Conservation (phyloP, 2,797 vertebrate genomes). For the Sylvilagus floridanus region DNA sequence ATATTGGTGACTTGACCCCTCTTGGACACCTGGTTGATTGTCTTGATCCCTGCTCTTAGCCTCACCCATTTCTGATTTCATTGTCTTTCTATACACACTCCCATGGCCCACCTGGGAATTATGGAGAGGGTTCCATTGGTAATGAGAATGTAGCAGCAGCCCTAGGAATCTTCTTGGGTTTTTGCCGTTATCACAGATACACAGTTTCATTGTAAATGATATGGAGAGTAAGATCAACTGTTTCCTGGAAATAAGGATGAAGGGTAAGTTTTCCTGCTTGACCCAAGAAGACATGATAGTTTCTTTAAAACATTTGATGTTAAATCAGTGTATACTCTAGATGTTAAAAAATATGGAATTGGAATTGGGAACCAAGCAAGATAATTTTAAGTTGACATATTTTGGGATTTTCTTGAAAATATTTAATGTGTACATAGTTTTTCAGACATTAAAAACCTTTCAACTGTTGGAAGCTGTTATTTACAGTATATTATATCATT, state of each 20-base stretch:
- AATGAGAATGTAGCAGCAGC: background rate
- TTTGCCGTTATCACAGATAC: background rate
- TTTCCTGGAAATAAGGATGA: constrained; percentile 5
- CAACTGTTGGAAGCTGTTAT: constrained; percentile 42
- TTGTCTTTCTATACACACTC: background rate
- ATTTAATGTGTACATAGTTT: constrained; percentile 73
- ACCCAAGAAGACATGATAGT: background rate
- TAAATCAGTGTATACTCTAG: background rate
- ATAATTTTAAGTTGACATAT: constrained; percentile 28
- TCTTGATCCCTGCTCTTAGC: background rate
- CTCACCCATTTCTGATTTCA: background rate
- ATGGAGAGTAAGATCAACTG: background rate
- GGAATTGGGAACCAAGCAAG: background rate
- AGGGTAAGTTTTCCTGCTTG: background rate
- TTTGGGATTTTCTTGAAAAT: constrained; percentile 46
- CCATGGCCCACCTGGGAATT: background rate
- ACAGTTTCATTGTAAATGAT: background rate
- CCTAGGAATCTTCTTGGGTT: background rate
- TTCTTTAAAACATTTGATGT: background rate
- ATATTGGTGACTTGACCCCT: constrained; percentile 10
- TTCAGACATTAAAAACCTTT: constrained; percentile 67
- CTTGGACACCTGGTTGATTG: background rate
- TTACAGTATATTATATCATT: constrained; percentile 40
- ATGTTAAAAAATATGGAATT: constrained; percentile 16
- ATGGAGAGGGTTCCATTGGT: background rate